Base-by-base conservation (phyloP, 2,888 invertebrate species). In the Coenonympha arcania region DNA sequence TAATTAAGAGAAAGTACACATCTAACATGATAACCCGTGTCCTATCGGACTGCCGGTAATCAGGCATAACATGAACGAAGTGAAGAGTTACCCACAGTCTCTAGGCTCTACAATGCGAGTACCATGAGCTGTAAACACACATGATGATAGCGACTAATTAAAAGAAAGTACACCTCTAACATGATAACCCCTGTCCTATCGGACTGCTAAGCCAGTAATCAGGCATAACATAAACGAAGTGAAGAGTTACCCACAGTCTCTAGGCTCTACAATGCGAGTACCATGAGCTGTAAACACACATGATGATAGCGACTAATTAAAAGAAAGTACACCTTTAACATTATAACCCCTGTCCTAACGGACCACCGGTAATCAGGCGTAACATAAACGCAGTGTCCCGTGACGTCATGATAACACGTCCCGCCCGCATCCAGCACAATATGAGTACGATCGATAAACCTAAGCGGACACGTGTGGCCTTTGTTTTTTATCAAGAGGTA, bases 341-440 rank as follows among this genome's bases (percentile, higher is more conserved):
- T 39, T 33, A 5, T 18, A 42, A 47, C 33, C 28, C 30, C 11
- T 13, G 50, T 43, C 31, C 46, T 46, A 46, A 48, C 39, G 34
- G 36, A 18, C 20, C 40, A 31, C 33, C 44, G 40, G 48, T 53
- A 48, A 47, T 53, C 49, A 63, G 68, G 44, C 44, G 44, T 68
- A 73, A 75, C 71, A 76, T 73, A 74, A 77, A 74, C 70, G 65
- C 78, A 74, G 66, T 67, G 76, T 67, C 65, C 72, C 73, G 69
- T 76, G 74, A 77, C 79, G 74, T 76, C 76, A 76, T 68, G 79
- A 66, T 79, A 79, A 76, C 76, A 73, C 66, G 76, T 83, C 82
- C 73, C 66, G 76, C 83, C 82, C 83, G 82, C 83, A 83, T 83
- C 67, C 73, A 77, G 76, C 73, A 77, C 76, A 74, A 73, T 75